These are phyloP conservation scores for Syrphus vitripennis DNA, from an alignment of 2,888 invertebrate genomes.

Conservation along the genomic window DNA sequence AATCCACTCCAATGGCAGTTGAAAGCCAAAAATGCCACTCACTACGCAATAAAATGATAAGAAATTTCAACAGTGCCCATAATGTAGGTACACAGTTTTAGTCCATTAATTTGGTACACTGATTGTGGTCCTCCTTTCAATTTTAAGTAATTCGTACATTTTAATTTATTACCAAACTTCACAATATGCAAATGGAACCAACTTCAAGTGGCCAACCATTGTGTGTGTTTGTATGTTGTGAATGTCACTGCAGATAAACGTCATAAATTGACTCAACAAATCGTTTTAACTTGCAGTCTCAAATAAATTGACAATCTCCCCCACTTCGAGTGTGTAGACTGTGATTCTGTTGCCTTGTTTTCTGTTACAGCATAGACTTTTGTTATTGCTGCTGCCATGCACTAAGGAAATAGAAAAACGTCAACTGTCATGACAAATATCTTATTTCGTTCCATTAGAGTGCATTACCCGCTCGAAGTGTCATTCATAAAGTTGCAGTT, in stretches of 20 bases:
- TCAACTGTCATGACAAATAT: constrained; percentile 45
- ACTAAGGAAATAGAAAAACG: constrained; percentile 25
- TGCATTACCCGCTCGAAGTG: constrained; percentile 66
- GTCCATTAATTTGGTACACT: constrained; percentile 41
- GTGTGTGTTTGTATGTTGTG: background rate
- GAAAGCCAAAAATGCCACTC: background rate
- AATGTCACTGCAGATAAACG: constrained; percentile 48
- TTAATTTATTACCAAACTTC: background rate
- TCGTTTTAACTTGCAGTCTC: background rate
- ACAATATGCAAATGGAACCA: background rate
- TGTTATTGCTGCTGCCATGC: background rate
- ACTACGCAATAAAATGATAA: constrained; percentile 35
- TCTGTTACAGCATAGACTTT: no score
- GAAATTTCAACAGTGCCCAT: background rate
- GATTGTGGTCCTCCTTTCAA: constrained; percentile 25
- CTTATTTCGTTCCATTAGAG: constrained; percentile 51
- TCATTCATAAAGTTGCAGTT: constrained; percentile 49
- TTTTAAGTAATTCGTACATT: constrained; percentile 8
- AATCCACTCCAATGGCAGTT: background rate
- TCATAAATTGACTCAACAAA: constrained; percentile 43
- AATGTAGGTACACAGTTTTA: no score
- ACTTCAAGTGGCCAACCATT: background rate
- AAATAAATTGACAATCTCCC: constrained; percentile 6
- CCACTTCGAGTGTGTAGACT: background rate
- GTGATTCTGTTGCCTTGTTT: background rate